Evolutionary conservation across 2,797 vertebrate genomes (phyloP), one percentile per base, ranked within the genome.

Genomic region (Pangasius larnaudii): DNA sequence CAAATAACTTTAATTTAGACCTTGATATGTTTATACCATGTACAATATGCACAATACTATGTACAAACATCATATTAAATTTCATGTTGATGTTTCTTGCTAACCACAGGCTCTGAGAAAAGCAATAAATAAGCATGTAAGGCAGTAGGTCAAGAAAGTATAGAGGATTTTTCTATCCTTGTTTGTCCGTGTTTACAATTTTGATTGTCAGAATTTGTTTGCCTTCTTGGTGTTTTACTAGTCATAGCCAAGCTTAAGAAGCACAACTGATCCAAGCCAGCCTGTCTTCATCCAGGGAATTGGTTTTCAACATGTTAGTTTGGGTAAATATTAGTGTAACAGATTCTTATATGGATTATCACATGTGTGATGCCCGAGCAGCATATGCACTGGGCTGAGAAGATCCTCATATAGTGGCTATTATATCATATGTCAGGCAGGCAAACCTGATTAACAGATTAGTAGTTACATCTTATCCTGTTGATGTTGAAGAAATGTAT

Each of bases 321-420:
- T 51, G 11, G 42, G 51, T 16, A n/a, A 77, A 77, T 33, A 79
- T 53, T 79, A 30, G 16, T 56, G 0, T 33, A 56, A 79, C 49
- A 79, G 49, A 56, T 53, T 78, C 13, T n/a, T 78, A 9, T 30
- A 78, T 53, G 74, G 27, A 78, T 78, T 78, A 78, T 78, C 14
- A 14, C 24, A 0, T 18, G 42, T n/a, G 9, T 30, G 2, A 6
- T 30, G n/a, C 49, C 16, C 46, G 24, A 75, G 22, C 4, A n/a
- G 24, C 42, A n/a, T 49, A 75, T 49, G 11, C 22, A 46, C 5
- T 75, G 24, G 24, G 36, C 24, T 27, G 24, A n/a, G 24, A 75
- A 75, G 24, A n/a, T 22, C 19, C 36, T 49, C 72, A 27, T 75
- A 75, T 27, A 75, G 5, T 75, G 42, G 27, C 14, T 30, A 53